Percentiles rank a stretch among this genome's conserved stretches.
Evolutionary conservation across 2,888 invertebrate genomes (phyloP).

Genomic region (Ochropacha duplaris): DNA sequence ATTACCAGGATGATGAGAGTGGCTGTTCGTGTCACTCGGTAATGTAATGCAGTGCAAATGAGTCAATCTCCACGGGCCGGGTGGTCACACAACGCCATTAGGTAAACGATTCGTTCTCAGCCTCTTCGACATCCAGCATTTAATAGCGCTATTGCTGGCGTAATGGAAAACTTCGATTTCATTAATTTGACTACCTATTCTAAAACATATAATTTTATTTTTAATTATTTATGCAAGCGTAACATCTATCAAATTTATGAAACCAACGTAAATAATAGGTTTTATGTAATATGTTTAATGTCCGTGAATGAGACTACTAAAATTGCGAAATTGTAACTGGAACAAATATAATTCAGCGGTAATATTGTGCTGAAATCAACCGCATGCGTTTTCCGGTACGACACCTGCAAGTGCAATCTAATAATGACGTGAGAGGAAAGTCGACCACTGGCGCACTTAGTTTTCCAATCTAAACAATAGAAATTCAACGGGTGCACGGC

Average conservation of each 20-base stretch:
- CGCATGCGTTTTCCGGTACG: constrained; percentile 32
- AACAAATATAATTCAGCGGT: constrained; percentile 1
- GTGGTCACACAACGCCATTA: constrained; percentile 73
- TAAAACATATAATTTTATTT: too few species aligned
- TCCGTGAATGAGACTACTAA: background rate
- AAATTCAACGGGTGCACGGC: constrained; percentile 80
- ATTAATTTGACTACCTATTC: constrained; percentile 34
- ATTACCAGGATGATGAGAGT: constrained; percentile 78
- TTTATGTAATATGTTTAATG: too few species aligned
- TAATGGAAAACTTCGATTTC: constrained; percentile 44
- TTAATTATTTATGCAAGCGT: too few species aligned
- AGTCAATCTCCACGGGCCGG: constrained; percentile 79
- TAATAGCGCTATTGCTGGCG: constrained; percentile 44
- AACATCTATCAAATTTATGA: too few species aligned
- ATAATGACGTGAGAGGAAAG: constrained; percentile 76
- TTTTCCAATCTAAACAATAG: constrained; percentile 84
- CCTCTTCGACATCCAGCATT: constrained; percentile 43
- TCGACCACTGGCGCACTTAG: constrained; percentile 73
- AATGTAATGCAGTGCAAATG: constrained; percentile 83
- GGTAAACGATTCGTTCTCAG: constrained; percentile 75
- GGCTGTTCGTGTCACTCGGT: constrained; percentile 76
- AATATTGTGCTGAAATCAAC: constrained; percentile 7
- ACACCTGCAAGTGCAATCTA: constrained; percentile 64
- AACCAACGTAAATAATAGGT: too few species aligned
- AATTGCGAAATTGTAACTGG: constrained; percentile 4